Evolutionary conservation across 2,797 vertebrate species (phyloP), one percentile per base, ranked within the genome.

Genomic region (Rousettus madagascariensis): DNA sequence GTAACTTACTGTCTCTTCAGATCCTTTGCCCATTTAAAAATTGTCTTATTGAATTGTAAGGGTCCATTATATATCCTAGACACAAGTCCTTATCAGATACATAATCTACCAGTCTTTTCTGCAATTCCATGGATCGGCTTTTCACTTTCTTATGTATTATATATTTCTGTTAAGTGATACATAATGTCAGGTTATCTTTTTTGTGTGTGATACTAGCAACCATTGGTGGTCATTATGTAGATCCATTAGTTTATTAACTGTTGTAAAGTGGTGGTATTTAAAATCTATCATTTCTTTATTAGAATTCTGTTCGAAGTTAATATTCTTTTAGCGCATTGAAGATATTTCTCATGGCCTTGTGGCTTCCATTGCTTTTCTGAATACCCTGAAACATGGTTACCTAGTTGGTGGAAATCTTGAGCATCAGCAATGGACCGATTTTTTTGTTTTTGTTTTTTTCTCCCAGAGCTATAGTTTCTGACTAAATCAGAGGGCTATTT

Each of bases 291-390:
- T 78, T 78, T 20, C 51, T 78, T 71, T 59, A 24, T 78, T 83
- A 94, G 61, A 90, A 38, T 90, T 82, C 28, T 59, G 49, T 83
- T 83, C n/a, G 19, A 92, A 86, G 41, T 41, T 87, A 90, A 36
- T 69, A 28, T 92, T 77, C 53, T 91, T 92, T 86, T 13, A 66
- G 16, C 41, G 78, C 28, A n/a, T 41, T 83, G 55, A 86, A 66
- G 49, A 5, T 87, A 77, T 0, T 24, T 83, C 68, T 92, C 24
- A 57, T 22, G n/a, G 5, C 22, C 11, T 77, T 86, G 20, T 69
- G 33, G 38, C 33, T 90, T 53, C 91, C 55, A n/a, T 77, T 86
- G 53, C 26, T 71, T 90, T 93, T 71, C 66, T 72, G 57, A 87
- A 66, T 93, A 66, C 41, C 20, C 46, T 65, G 61, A 83, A 84